These are phyloP conservation scores for Toxostoma redivivum DNA, from an alignment of 2,113 vertebrate genomes.

Conservation along the genomic window DNA sequence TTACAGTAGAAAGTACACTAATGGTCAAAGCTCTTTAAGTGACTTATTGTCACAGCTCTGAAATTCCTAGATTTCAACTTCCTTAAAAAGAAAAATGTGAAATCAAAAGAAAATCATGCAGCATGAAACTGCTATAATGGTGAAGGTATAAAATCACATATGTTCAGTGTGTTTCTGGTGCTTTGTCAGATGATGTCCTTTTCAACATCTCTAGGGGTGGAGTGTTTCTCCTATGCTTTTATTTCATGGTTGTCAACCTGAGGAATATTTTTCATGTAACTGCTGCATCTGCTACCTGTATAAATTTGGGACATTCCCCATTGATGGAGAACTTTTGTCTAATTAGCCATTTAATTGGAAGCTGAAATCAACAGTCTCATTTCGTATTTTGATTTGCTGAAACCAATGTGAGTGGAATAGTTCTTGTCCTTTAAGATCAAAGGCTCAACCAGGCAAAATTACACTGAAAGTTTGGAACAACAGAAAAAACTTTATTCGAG, in stretches of 20 bases:
- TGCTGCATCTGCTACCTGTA: not conserved
- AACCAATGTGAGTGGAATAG: not conserved
- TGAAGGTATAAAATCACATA: not conserved
- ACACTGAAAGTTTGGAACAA: not conserved
- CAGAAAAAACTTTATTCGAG: not conserved
- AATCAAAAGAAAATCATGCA: not conserved
- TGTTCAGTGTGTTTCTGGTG: not conserved
- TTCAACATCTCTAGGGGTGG: not conserved
- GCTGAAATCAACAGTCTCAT: not conserved
- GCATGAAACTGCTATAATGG: not conserved
- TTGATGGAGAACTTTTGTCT: not conserved
- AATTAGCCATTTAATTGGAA: conserved; percentile 19
- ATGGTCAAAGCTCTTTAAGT: not conserved
- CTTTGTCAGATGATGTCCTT: not conserved
- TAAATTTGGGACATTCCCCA: not conserved
- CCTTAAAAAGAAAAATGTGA: not conserved
- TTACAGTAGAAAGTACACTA: not conserved
- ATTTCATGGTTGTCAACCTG: not conserved
- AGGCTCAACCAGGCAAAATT: not conserved
- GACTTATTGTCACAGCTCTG: not conserved
- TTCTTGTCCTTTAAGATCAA: not conserved
- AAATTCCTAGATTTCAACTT: not conserved
- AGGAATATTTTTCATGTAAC: not conserved
- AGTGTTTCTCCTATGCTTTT: not conserved
- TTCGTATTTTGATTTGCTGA: not conserved